Evolutionary conservation across 1,140 invertebrate genomes (phyloP), one percentile per base, ranked within the genome.

Genomic region (Manduca sexta): DNA sequence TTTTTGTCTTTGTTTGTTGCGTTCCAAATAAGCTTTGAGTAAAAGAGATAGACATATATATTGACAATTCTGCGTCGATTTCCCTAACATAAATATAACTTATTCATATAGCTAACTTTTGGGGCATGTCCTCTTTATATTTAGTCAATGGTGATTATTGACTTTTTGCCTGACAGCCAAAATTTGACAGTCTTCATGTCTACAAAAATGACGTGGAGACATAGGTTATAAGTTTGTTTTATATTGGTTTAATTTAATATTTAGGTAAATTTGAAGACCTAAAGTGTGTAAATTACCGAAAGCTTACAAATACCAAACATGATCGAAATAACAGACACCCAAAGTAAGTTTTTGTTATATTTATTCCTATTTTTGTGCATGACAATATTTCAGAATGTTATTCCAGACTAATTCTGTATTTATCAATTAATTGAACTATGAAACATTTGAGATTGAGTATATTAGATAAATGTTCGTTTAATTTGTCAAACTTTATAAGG

Each of bases 291-390:
- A 68, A 50, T 31, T 51, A 56, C 54, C 54, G 45, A 46, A 37
- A 15, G 18, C 12, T 45, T 11, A 18, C n/a, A n/a, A 12, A 10
- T 17, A n/a, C n/a, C 2, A 47, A 76, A 68, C 44, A 83, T 83
- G 77, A 79, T 84, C 60, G 80, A 84, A 40, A 80, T 84, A 64
- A 68, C 75, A 11, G 80, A 84, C 44, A 76, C 70, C 12, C 80
- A 84, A 46, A 84, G 80, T 84, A 47, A 80, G 80, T 34, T 11
- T 18, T 18, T 15, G 18, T 5, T 42, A n/a, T 21, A 35, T 26
- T 26, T 26, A 26, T 8, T 3, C 8, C 4, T 26, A 26, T 8
- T 26, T 26, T 5, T 8, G 4, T 5, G 4, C 21, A 26, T 26
- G 8, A 26, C n/a, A n/a, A n/a, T n/a, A 26, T 26, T 26, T 26